Evolutionary conservation across 1,140 invertebrate genomes (phyloP).

Genomic region (Drosophila gunungcola): DNA sequence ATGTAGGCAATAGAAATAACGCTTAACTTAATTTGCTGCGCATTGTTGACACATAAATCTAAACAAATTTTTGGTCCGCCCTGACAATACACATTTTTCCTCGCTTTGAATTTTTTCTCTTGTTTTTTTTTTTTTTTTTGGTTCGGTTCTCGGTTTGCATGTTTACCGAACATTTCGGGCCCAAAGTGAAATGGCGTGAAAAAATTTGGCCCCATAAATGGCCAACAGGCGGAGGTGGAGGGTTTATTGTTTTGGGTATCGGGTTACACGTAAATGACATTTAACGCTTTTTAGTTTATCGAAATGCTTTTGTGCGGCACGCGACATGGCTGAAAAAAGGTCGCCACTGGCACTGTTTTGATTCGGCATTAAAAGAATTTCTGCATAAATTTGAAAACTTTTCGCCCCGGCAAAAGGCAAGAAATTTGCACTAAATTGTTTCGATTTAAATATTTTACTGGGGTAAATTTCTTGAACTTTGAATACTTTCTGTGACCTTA

Average conservation of each 20-base stretch:
- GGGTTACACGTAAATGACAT: constrained; percentile 78
- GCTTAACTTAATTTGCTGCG: constrained; percentile 77
- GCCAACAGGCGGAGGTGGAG: constrained; percentile 41
- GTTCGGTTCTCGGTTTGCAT: constrained; percentile 57
- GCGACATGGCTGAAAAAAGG: constrained; percentile 64
- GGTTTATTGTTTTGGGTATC: constrained; percentile 49
- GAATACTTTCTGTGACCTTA: constrained; percentile 17
- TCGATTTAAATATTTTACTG: constrained; percentile 35
- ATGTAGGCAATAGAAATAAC: constrained; percentile 78
- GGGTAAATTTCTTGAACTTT: constrained; percentile 27
- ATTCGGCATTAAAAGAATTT: constrained; percentile 56
- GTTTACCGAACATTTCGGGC: constrained; percentile 69
- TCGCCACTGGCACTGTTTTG: constrained; percentile 23
- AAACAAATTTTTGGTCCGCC: constrained; percentile 50
- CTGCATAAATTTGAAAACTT: constrained; percentile 66
- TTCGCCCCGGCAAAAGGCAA: constrained; percentile 12
- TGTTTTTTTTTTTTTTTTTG: constrained; percentile 20
- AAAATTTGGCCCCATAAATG: constrained; percentile 76
- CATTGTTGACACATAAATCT: constrained; percentile 78
- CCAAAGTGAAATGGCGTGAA: constrained; percentile 80
- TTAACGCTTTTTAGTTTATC: constrained; percentile 82
- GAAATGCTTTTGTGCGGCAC: constrained; percentile 67
- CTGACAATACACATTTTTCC: constrained; percentile 42
- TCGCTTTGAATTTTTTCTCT: constrained; percentile 13
- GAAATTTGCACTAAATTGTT: constrained; percentile 39